These are phyloP conservation scores for Melieria omissa DNA, from an alignment of 2,888 invertebrate species.

Conservation along the genomic window DNA sequence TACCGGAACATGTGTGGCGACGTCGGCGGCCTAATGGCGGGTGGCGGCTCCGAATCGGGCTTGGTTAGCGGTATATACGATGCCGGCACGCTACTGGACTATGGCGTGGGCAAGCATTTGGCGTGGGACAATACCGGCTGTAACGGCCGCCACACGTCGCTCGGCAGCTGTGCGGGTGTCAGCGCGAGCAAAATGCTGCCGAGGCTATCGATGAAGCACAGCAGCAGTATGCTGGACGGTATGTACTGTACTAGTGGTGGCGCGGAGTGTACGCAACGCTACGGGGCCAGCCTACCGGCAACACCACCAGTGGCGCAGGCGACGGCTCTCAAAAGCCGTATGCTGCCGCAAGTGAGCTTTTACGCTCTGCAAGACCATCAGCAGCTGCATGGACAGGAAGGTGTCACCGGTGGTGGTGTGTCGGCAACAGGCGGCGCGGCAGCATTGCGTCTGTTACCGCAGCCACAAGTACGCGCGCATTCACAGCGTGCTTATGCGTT, in stretches of 20 bases:
- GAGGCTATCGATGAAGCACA: slow-evolving; percentile 53
- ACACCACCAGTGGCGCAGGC: slow-evolving; percentile 51
- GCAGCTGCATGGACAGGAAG: slow-evolving; percentile 17
- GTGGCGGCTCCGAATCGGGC: background rate
- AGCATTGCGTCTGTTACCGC: slow-evolving; percentile 54
- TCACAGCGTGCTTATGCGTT: slow-evolving; percentile 26
- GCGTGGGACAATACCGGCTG: background rate
- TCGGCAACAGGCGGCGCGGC: slow-evolving; percentile 38
- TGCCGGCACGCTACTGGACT: background rate
- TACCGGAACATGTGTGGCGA: background rate
- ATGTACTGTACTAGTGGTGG: slow-evolving; percentile 48
- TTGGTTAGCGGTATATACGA: no score
- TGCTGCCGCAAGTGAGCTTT: slow-evolving; percentile 14
- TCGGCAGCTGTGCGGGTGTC: background rate
- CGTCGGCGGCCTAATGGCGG: background rate
- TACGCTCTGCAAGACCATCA: background rate
- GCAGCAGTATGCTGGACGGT: slow-evolving; percentile 58
- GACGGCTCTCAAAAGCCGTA: slow-evolving; percentile 30
- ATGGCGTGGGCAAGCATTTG: background rate
- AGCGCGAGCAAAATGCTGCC: slow-evolving; percentile 55
- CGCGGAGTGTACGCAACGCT: slow-evolving; percentile 45
- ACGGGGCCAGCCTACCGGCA: slow-evolving; percentile 55
- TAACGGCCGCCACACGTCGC: background rate
- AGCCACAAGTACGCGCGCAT: slow-evolving; percentile 45
- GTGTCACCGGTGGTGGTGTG: slow-evolving; percentile 47